These are phyloP conservation scores for Periophthalmus modestus DNA, from an alignment of 2,113 vertebrate genomes.

Conservation along the genomic window DNA sequence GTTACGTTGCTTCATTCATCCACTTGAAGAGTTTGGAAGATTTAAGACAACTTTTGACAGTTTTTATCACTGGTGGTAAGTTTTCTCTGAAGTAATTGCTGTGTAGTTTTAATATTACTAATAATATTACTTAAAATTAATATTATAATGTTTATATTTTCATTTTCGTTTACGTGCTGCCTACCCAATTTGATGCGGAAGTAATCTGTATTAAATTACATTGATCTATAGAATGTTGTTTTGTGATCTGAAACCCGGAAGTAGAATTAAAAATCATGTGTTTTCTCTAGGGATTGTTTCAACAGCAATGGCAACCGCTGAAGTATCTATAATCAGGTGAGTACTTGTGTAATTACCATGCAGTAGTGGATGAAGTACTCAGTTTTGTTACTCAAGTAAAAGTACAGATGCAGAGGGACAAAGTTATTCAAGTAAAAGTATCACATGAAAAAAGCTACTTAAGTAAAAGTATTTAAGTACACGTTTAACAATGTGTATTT, in stretches of 20 bases:
- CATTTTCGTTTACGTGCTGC: too few relatives aligned
- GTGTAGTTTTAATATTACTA: neutral
- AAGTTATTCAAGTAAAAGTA: too few relatives aligned
- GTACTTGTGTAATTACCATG: neutral
- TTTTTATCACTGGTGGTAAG: neutral
- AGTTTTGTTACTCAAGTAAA: too few relatives aligned
- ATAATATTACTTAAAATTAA: too few relatives aligned
- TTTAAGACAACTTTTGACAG: neutral
- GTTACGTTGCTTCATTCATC: rapidly evolving
- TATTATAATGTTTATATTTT: neutral
- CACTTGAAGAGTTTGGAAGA: rapidly evolving
- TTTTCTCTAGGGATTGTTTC: neutral
- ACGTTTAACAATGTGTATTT: too few relatives aligned
- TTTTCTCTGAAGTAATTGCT: neutral
- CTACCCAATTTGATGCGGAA: too few relatives aligned
- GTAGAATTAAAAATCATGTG: neutral
- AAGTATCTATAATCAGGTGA: slow-evolving; percentile 60
- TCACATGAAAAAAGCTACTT: too few relatives aligned
- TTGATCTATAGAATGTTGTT: too few relatives aligned
- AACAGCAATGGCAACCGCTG: slow-evolving; percentile 57
- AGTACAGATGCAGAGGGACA: too few relatives aligned
- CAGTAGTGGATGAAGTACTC: too few relatives aligned
- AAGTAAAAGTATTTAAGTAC: too few relatives aligned
- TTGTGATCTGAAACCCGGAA: too few relatives aligned
- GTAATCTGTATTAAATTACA: neutral